A percentile compares a stretch with the other conserved stretches of the same genome.
Evolutionary conservation across 92 coral and sea anemone genomes (phyloP).

Genomic region (Porites rus): DNA sequence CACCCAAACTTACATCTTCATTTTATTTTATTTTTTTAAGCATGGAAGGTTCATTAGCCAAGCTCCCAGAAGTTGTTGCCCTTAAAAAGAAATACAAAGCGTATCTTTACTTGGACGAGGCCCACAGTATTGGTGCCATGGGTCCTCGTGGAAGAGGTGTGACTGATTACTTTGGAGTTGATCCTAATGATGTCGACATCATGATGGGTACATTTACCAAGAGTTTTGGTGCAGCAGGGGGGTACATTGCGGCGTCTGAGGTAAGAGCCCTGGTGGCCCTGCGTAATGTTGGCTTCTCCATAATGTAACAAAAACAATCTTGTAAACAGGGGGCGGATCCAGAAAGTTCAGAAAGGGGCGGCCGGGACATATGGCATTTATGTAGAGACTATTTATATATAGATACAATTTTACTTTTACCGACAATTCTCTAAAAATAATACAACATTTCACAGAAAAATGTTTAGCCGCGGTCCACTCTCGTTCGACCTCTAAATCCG

Average conservation of each 20-base stretch:
- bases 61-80: constrained; percentile 87
- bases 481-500: too few relatives aligned
- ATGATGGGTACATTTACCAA: constrained; percentile 99
- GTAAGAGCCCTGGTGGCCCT: constrained; percentile 33
- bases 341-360: too few relatives aligned
- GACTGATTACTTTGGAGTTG: constrained; percentile 86
- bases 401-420: too few relatives aligned
- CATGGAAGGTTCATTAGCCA: constrained; percentile 94
- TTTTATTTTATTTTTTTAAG: constrained; percentile 32
- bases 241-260: constrained; percentile 92
- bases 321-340: too few relatives aligned
- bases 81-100: constrained; percentile 97
- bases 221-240: constrained; percentile 97
- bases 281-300: neutral
- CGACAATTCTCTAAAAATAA: too few relatives aligned
- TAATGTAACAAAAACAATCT: neutral
- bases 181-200: constrained; percentile 85
- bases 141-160: constrained; percentile 93
- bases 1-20: too few relatives aligned
- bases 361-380: too few relatives aligned
- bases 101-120: constrained; percentile 92
- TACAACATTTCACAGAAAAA: too few relatives aligned
- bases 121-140: constrained; percentile 97
- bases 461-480: too few relatives aligned
- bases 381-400: too few relatives aligned